A percentile compares a stretch with the other conserved stretches of the same genome.
phyloP scores from a whole-genome alignment of 1,140 invertebrate genomes.

The Zelostemma sp. region DNA sequence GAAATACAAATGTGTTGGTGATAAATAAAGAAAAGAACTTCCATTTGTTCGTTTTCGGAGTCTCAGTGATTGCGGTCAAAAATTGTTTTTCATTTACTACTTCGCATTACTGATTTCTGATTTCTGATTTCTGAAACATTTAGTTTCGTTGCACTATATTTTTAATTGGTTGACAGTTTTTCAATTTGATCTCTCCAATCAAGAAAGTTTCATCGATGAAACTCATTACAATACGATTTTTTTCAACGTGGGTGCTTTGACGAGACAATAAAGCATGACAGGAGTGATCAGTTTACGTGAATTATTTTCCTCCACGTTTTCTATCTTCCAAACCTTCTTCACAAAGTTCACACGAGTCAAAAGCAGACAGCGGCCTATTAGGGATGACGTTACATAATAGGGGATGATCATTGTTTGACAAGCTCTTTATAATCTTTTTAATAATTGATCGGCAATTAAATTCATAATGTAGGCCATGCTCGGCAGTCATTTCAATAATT shows the following conservation, averaged over 20 bases:
- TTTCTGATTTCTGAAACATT: too few relatives aligned
- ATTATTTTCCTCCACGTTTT: constrained; percentile 47
- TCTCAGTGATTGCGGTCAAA: too few relatives aligned
- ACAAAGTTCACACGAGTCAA: constrained; percentile 62
- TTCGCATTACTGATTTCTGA: too few relatives aligned
- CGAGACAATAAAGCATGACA: constrained; percentile 63
- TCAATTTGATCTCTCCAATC: too few relatives aligned
- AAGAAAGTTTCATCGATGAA: too few relatives aligned
- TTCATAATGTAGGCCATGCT: constrained; percentile 23
- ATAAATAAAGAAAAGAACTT: background rate
- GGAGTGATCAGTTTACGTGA: constrained; percentile 59
- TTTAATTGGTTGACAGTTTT: too few relatives aligned
- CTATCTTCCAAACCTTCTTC: constrained; percentile 57
- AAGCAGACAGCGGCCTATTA: constrained; percentile 20
- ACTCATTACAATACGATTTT: too few relatives aligned
- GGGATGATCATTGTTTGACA: constrained; percentile 66
- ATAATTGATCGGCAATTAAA: constrained; percentile 55
- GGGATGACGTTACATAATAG: constrained; percentile 64
- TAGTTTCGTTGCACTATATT: too few relatives aligned
- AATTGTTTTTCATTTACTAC: too few relatives aligned
- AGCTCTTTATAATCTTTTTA: constrained; percentile 56
- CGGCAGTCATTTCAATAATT: too few relatives aligned
- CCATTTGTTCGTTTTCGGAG: background rate
- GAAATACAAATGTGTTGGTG: too few relatives aligned
- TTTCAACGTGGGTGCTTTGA: constrained; percentile 65